Conservation (phyloP, 30 jellyfish, hydroid and myxozoan genomes). For the Phacellophora camtschatica region DNA sequence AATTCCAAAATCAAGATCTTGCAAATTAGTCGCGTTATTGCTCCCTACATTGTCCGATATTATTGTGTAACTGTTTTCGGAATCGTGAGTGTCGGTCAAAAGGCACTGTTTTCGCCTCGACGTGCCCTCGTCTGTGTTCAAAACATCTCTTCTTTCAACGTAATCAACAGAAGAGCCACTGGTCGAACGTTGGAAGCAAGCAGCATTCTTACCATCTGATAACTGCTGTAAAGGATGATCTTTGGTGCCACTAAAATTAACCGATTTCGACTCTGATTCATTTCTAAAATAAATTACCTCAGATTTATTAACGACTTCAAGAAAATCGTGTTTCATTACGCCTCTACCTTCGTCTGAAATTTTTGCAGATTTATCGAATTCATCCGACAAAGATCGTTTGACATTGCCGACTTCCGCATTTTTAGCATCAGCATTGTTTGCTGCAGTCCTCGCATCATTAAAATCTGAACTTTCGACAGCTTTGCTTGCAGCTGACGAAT, state of each 20-base stretch:
- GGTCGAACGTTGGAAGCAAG: not conserved
- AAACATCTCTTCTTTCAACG: not conserved
- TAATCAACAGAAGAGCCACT: not conserved
- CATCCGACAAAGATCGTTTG: not conserved
- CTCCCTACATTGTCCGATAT: not conserved
- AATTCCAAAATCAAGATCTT: not conserved
- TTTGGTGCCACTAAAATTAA: not conserved
- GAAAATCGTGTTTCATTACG: not conserved
- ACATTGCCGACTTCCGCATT: not conserved
- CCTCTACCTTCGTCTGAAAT: not conserved
- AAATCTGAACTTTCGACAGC: not conserved
- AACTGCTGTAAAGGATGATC: not conserved
- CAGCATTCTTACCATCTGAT: not conserved
- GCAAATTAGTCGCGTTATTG: not conserved
- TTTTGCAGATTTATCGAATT: not conserved
- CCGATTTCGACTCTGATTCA: not conserved
- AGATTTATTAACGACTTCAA: not conserved
- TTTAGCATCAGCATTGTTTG: not conserved
- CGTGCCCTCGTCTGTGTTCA: not conserved
- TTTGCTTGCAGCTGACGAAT: not conserved
- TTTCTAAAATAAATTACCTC: constrained; percentile 8
- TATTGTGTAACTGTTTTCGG: not conserved
- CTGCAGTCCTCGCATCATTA: not conserved
- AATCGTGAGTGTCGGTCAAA: not conserved
- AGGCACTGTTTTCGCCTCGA: not conserved